Evolutionary conservation across 2,113 vertebrate species (phyloP).

Genomic region (Ameiurus melas): DNA sequence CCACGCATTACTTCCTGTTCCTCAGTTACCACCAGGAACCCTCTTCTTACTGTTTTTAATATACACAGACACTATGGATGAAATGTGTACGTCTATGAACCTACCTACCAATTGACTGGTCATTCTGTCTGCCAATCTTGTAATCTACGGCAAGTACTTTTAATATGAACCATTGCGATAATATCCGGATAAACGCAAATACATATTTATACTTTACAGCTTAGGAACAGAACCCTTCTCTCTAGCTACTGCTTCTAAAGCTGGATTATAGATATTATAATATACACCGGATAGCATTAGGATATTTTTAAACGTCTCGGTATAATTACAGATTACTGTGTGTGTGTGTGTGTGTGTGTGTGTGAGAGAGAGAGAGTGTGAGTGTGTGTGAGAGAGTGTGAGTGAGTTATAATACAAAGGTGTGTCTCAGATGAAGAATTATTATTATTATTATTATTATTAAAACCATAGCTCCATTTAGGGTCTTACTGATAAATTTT

Average conservation of each 20-base stretch:
- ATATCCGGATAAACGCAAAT: neutral
- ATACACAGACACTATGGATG: neutral
- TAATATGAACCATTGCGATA: neutral
- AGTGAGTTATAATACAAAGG: neutral
- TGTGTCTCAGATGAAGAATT: neutral
- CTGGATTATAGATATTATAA: neutral
- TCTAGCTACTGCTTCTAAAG: neutral
- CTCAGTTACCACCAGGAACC: neutral
- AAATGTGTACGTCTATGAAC: neutral
- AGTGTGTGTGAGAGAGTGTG: too few species aligned
- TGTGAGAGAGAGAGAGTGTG: too few species aligned
- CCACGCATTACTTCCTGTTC: neutral
- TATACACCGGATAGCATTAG: neutral
- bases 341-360: too few species aligned
- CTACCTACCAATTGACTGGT: neutral
- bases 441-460: neutral
- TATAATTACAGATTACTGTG: too few species aligned
- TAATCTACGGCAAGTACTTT: neutral
- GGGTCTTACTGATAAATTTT: neutral
- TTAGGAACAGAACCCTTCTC: neutral
- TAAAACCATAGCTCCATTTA: neutral
- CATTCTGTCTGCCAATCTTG: neutral
- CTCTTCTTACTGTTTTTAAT: neutral
- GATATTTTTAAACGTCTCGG: neutral
- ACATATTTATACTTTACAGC: neutral